Evolutionary conservation across 2,888 invertebrate genomes (phyloP), one percentile per base, ranked within the genome.

Genomic region (Therioaphis trifolii): DNA sequence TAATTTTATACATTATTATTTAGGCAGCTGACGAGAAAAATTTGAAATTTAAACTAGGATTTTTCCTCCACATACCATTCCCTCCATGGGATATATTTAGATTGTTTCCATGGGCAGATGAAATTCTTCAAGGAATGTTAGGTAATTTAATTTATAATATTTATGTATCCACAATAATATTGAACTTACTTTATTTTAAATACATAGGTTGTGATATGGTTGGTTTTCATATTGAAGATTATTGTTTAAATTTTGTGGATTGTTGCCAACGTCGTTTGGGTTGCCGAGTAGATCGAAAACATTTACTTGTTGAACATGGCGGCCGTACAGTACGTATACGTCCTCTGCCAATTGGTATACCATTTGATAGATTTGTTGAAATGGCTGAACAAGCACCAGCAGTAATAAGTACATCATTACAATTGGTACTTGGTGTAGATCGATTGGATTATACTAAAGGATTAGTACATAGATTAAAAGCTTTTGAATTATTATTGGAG

Each of bases 61-160:
- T 97, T 90, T 97, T 97, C 89, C 91, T 97, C 85, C 97, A 97
- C 89, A 97, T 97, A 87, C 97, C 97, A 0, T 97, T 97, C 89
- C 96, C 96, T 18, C 94, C 96, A 18, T 97, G 96, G 95, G 97
- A 97, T 87, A 96, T 96, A 86, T 96, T 95, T 89, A 91, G 96
- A 85, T 90, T 96, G 76, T 94, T 97, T 87, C 96, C 96, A 1
- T 96, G 96, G 95, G 94, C 95, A n/a, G 96, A 96, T 89, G 96
- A 96, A 90, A 94, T 97, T 82, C 91, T 97, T 43, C 96, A 96
- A 89, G 97, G 97, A 86, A 94, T 97, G 91, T 91, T 97, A 77
- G 94, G 93, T 91, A 89, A 89, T 27, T 84, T 11, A 27, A 78
- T 18, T 43, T 69, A 52, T 58, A 27, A 0, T 61, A 61, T 43